Base-by-base conservation (phyloP, 2,113 vertebrate genomes). In the Stigmatopora nigra region DNA sequence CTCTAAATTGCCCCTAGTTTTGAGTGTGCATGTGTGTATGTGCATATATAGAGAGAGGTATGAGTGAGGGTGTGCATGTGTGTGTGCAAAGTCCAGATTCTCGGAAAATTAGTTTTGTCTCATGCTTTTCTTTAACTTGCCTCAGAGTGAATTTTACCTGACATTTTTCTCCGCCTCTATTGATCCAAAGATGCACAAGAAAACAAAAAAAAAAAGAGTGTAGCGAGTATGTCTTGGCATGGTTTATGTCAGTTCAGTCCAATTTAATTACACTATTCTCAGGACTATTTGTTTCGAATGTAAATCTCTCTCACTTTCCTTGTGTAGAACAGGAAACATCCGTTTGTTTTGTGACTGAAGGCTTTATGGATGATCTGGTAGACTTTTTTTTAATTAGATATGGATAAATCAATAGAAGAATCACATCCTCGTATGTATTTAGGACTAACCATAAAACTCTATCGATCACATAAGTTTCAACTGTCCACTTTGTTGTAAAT, bases 261-360 rank as follows among this genome's bases (percentile, higher is more conserved):
- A 75, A 69, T 74, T 81, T 69, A 86, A 70, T 81, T 77, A 80
- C 38, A 10, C 7, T 41, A 41, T 65, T 70, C 78, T 84, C 80
- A 61, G 62, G 55, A 47, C 62, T 74, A 78, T 85, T 75, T 86
- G 72, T 84, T 88, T 80, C 79, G 80, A 69, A 14, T 75, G 72
- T 77, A 72, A 73, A 78, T 77, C 72, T 77, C 77, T 78, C 68
- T 71, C 15, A 63, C 65, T 78, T 73, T 67, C 69, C 70, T 61
- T 65, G 46, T 65, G 71, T 67, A 46, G 55, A 81, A 72, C 71
- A 77, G 63, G 61, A 81, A 72, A 78, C 7, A 41, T 49, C 49
- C 17, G 38, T 31, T 38, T 68, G 57, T 71, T 80, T 75, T 80
- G 70, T 83, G 72, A 68, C 70, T 82, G 74, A 70, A 72, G 81